Percentiles rank a stretch among this genome's conserved stretches.
Conservation (phyloP, 2,113 vertebrate species). For the Nerophis ophidion region DNA sequence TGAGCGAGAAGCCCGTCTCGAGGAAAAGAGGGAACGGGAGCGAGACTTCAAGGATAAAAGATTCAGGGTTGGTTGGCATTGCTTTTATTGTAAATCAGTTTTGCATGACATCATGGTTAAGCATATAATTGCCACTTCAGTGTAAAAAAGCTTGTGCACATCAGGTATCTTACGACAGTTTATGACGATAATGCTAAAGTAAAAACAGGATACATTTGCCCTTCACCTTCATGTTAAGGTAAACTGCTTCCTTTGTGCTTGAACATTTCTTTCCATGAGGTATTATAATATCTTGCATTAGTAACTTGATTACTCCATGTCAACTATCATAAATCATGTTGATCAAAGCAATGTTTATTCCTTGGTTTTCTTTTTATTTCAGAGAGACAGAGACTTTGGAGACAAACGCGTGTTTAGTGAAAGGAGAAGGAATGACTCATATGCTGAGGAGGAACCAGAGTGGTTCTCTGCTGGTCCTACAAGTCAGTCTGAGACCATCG, state of each 20-base stretch:
- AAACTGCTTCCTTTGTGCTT: not conserved
- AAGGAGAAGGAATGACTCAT: conserved; percentile 92
- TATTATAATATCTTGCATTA: not conserved
- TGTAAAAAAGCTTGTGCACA: too few species aligned
- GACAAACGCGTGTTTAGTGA: conserved; percentile 94
- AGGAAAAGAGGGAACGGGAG: conserved; percentile 87
- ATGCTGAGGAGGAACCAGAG: conserved; percentile 94
- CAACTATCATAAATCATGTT: not conserved
- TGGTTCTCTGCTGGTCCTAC: conserved; percentile 97
- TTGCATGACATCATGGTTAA: not conserved
- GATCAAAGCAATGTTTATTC: not conserved
- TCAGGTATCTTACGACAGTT: too few species aligned
- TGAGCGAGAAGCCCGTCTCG: conserved; percentile 83
- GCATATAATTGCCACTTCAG: too few species aligned
- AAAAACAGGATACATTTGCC: not conserved
- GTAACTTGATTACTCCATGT: not conserved
- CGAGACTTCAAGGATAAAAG: conserved; percentile 94
- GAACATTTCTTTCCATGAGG: not conserved
- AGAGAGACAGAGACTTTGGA: conserved; percentile 85
- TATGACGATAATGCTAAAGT: too few species aligned
- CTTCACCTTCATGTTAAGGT: not conserved
- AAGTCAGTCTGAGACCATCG: conserved; percentile 97
- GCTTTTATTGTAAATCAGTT: not conserved
- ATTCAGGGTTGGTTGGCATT: conserved; percentile 79
- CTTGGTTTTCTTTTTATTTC: not conserved